These are phyloP conservation scores for Scrobipalpa costella DNA, from an alignment of 2,888 invertebrate species.

Conservation along the genomic window DNA sequence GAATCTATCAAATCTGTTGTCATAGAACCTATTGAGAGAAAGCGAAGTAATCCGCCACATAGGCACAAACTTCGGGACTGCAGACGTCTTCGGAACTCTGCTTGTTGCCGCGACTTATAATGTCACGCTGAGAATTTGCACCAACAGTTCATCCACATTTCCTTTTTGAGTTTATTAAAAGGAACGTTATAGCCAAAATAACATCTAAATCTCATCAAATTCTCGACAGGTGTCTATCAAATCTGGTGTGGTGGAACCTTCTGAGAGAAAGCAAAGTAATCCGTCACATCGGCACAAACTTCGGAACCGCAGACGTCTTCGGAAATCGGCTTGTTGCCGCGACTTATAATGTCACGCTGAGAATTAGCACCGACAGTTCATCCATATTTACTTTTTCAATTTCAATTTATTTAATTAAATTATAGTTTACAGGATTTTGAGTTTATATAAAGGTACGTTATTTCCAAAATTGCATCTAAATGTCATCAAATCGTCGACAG, in stretches of 20 bases:
- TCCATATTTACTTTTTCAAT: background rate
- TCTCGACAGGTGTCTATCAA: background rate
- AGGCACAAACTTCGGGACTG: slow-evolving; percentile 64
- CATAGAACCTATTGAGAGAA: background rate
- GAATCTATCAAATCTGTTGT: background rate
- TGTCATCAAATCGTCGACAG: background rate
- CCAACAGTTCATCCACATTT: background rate
- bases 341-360: slow-evolving; percentile 36
- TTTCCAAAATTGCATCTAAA: no score
- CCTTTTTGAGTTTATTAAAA: background rate
- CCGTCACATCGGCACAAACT: slow-evolving; percentile 64
- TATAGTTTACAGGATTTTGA: background rate
- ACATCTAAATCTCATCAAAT: background rate
- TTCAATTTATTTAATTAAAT: no score
- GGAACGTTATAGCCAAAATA: background rate
- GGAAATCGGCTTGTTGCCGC: slow-evolving; percentile 44
- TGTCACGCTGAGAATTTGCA: slow-evolving; percentile 16
- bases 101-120: slow-evolving; percentile 44
- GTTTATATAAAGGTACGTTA: background rate
- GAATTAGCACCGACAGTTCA: no score
- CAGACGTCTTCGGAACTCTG: slow-evolving; percentile 43
- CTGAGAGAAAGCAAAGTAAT: slow-evolving; percentile 53
- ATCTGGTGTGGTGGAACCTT: no score
- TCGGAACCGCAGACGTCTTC: slow-evolving; percentile 54
- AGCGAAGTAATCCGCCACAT: slow-evolving; percentile 65